Conservation (phyloP, 2,113 vertebrate species). For the Brevimyrus niger region DNA sequence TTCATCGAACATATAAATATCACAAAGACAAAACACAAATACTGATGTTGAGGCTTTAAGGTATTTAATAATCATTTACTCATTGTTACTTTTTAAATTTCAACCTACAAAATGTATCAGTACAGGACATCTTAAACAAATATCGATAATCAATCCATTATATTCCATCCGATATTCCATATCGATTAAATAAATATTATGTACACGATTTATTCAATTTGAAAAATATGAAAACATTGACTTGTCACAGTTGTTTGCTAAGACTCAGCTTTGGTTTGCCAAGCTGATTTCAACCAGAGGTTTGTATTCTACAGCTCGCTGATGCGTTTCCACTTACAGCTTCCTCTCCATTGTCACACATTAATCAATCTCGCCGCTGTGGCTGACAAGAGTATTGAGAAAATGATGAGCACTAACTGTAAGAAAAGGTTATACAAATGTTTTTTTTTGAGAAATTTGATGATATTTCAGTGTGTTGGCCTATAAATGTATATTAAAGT, state of each 20-base stretch:
- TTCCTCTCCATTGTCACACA: neutral
- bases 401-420: neutral
- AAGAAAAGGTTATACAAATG: neutral
- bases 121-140: neutral
- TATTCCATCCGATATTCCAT: neutral
- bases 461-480: neutral
- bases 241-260: neutral
- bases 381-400: neutral
- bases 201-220: neutral
- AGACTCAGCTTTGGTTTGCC: neutral
- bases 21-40: neutral
- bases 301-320: neutral
- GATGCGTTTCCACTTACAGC: neutral
- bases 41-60: neutral
- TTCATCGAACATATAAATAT: neutral
- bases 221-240: neutral
- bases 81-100: neutral
- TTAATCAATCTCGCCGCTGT: neutral
- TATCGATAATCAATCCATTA: neutral
- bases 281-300: neutral
- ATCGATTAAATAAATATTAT: conserved; percentile 18
- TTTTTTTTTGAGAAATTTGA: neutral
- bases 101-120: neutral
- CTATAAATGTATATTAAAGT: neutral
- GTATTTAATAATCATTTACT: neutral